A percentile compares a stretch with the other conserved stretches of the same genome.
These are phyloP conservation scores for Vimba vimba DNA, from an alignment of 2,113 vertebrate genomes.

Conservation along the genomic window DNA sequence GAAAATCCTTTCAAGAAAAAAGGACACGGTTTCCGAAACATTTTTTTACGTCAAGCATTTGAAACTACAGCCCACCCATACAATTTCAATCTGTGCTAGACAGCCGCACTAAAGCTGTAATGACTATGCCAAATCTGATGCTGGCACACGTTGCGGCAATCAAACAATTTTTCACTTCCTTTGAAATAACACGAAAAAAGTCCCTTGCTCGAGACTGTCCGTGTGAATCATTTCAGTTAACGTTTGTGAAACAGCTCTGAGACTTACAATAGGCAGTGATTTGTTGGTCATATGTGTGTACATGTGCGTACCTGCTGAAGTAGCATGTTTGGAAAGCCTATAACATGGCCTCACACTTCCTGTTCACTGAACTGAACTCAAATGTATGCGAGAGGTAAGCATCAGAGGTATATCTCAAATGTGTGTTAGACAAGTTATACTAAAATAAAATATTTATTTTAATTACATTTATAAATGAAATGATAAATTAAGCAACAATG, in stretches of 20 bases:
- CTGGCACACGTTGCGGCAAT: not conserved
- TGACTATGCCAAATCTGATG: conserved; percentile 7
- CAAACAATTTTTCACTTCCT: conserved; percentile 28
- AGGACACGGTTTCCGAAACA: conserved; percentile 5
- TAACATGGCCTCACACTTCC: conserved; percentile 7
- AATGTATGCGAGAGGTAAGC: not conserved
- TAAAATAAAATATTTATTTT: not conserved
- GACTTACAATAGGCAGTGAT: not conserved
- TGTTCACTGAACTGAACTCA: conserved; percentile 19
- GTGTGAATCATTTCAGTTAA: conserved; percentile 19
- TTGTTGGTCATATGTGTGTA: not conserved
- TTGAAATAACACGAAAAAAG: conserved; percentile 21
- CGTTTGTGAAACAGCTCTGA: not conserved
- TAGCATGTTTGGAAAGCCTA: not conserved
- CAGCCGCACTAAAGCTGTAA: not conserved
- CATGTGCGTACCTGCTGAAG: not conserved
- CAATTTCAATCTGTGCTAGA: conserved; percentile 36
- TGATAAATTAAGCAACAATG: not conserved
- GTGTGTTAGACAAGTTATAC: not conserved
- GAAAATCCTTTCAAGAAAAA: not conserved
- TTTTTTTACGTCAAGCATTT: not conserved
- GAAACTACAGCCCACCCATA: not conserved
- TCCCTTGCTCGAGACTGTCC: not conserved
- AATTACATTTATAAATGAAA: not conserved
- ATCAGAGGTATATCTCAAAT: not conserved